These are phyloP conservation scores for Metopia argyrocephala DNA, from an alignment of 2,888 invertebrate genomes.

Conservation along the genomic window DNA sequence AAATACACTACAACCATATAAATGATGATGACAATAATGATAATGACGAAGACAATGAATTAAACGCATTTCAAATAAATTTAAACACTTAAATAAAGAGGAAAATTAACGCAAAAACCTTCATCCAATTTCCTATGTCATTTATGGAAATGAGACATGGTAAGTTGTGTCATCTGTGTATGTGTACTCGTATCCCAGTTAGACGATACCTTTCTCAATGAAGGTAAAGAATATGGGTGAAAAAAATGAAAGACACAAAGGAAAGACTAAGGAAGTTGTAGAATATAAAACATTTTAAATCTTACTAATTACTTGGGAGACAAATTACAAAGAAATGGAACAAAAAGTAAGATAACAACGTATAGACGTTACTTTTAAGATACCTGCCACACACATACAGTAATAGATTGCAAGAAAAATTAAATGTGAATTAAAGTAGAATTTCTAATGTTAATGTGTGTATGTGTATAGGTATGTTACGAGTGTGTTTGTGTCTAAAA, in stretches of 20 bases:
- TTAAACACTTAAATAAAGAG: constrained; percentile 18
- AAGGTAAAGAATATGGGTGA: constrained; percentile 57
- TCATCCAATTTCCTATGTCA: constrained; percentile 36
- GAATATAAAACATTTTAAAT: constrained; percentile 75
- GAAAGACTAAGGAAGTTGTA: constrained; percentile 58
- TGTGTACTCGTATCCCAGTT: constrained; percentile 16
- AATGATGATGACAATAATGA: constrained; percentile 30
- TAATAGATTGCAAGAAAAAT: constrained; percentile 35
- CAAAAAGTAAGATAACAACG: neutral
- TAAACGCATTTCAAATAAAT: constrained; percentile 49
- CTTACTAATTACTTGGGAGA: constrained; percentile 77
- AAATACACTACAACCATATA: constrained; percentile 43
- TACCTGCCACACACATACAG: neutral
- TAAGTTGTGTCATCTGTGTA: neutral
- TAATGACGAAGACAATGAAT: constrained; percentile 36
- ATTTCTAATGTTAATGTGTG: constrained; percentile 10
- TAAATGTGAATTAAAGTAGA: constrained; percentile 57
- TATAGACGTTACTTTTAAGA: neutral
- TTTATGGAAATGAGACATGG: constrained; percentile 40
- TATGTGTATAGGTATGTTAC: constrained; percentile 1
- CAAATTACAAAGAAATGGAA: constrained; percentile 71
- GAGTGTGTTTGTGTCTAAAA: constrained; percentile 9
- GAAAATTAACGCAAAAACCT: constrained; percentile 25
- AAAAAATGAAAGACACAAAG: no score
- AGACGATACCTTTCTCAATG: constrained; percentile 63